Conservation (phyloP, 2,113 vertebrate genomes). For the Neoarius graeffei region DNA sequence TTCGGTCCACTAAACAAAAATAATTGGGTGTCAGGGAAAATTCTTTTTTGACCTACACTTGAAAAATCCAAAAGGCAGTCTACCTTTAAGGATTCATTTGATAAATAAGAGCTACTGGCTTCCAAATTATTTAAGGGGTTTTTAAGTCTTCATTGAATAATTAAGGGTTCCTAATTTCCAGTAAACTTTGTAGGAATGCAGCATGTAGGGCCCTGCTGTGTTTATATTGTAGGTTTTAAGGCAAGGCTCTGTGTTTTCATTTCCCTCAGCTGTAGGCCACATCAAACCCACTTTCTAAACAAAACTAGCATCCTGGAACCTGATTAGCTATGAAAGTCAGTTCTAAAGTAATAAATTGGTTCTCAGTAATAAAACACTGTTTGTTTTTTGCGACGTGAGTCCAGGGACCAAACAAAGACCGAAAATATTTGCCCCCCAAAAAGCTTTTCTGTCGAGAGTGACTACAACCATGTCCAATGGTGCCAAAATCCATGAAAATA, state of each 20-base stretch:
- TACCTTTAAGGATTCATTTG: no score
- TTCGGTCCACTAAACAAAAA: no score
- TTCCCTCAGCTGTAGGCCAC: neutral
- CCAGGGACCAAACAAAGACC: neutral
- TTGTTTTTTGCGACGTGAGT: neutral
- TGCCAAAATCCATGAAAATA: neutral
- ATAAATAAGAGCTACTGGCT: neutral
- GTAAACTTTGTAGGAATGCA: neutral
- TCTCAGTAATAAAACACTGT: neutral
- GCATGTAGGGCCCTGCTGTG: neutral
- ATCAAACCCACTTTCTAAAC: neutral
- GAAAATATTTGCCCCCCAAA: neutral
- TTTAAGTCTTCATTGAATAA: neutral
- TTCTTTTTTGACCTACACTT: no score
- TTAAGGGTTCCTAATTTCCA: neutral
- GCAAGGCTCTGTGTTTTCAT: neutral
- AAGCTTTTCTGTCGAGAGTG: neutral
- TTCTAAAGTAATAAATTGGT: no score
- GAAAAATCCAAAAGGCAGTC: no score
- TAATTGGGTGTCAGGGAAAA: no score
- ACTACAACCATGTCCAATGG: neutral
- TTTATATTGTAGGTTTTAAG: neutral
- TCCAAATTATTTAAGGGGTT: neutral
- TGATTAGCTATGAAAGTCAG: neutral
- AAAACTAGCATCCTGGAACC: neutral